phyloP scores from a whole-genome alignment of 1,140 invertebrate genomes.

The Ips typographus region DNA sequence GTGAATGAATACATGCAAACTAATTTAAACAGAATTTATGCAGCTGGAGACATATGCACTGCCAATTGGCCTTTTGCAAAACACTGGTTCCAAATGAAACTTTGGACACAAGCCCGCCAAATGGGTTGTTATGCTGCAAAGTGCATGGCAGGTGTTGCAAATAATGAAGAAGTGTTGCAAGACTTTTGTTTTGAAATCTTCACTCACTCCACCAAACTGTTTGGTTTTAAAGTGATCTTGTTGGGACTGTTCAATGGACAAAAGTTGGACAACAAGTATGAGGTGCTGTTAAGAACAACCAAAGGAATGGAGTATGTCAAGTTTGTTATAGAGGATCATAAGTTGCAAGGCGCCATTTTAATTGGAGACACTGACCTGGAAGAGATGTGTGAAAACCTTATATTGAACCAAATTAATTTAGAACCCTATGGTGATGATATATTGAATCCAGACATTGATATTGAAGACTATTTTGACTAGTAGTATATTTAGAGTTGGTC shows the following conservation, averaged over 20 bases:
- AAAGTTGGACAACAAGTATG: slow-evolving; percentile 79
- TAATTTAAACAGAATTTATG: slow-evolving; percentile 77
- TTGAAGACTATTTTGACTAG: slow-evolving; percentile 99
- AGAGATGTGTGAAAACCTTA: slow-evolving; percentile 98
- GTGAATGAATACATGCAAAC: slow-evolving; percentile 90
- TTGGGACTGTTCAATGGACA: slow-evolving; percentile 95
- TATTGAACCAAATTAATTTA: slow-evolving; percentile 92
- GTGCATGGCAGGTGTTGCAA: slow-evolving; percentile 74
- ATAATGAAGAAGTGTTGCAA: slow-evolving; percentile 64
- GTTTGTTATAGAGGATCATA: slow-evolving; percentile 81
- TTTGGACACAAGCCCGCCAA: slow-evolving; percentile 97
- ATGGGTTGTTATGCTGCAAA: slow-evolving; percentile 95
- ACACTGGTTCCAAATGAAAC: slow-evolving; percentile 95
- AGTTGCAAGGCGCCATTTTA: slow-evolving; percentile 88
- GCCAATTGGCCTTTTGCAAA: slow-evolving; percentile 73
- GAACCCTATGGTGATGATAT: slow-evolving; percentile 87
- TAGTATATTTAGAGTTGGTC: not conserved
- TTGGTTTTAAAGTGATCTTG: slow-evolving; percentile 92
- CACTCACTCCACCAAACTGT: slow-evolving; percentile 93
- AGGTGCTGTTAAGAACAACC: slow-evolving; percentile 84
- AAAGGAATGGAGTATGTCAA: slow-evolving; percentile 87
- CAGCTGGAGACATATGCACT: slow-evolving; percentile 91
- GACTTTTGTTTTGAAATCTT: slow-evolving; percentile 98
- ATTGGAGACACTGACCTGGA: slow-evolving; percentile 97
- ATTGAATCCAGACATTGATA: slow-evolving; percentile 92